A percentile compares a stretch with the other conserved stretches of the same genome.
phyloP scores from a whole-genome alignment of 2,888 invertebrate species.

The Leptarthrus brevirostris region DNA sequence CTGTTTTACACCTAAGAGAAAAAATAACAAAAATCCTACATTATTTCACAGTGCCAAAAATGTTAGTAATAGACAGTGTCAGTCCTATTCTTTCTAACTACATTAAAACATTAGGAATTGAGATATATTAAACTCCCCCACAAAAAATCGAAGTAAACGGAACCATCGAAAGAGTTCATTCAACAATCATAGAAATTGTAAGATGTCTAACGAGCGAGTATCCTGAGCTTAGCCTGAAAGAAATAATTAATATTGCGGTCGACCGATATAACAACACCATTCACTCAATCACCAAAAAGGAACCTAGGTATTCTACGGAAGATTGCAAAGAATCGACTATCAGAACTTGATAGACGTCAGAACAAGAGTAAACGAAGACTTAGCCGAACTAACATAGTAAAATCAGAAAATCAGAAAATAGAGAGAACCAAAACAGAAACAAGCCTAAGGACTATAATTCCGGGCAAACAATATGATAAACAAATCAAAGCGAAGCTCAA shows the following conservation, averaged over 20 bases:
- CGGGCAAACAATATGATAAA: constrained; percentile 1
- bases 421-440: constrained; percentile 3
- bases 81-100: no score
- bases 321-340: no score
- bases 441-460: background rate
- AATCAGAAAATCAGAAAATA: constrained; percentile 2
- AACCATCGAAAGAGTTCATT: no score
- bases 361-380: background rate
- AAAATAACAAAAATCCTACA: constrained; percentile 19
- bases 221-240: no score
- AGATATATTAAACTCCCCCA: no score
- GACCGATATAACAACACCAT: constrained; percentile 1
- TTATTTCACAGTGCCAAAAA: constrained; percentile 26
- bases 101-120: no score
- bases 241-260: background rate
- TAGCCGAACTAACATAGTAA: background rate
- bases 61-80: constrained; percentile 30
- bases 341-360: no score
- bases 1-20: constrained; percentile 18
- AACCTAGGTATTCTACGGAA: no score
- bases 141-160: background rate
- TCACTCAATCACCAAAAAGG: no score
- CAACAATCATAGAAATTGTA: no score
- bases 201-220: no score
- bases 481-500: no score